These are phyloP conservation scores for Periophthalmodon schlosseri DNA, from an alignment of 2,113 vertebrate species.

Conservation along the genomic window DNA sequence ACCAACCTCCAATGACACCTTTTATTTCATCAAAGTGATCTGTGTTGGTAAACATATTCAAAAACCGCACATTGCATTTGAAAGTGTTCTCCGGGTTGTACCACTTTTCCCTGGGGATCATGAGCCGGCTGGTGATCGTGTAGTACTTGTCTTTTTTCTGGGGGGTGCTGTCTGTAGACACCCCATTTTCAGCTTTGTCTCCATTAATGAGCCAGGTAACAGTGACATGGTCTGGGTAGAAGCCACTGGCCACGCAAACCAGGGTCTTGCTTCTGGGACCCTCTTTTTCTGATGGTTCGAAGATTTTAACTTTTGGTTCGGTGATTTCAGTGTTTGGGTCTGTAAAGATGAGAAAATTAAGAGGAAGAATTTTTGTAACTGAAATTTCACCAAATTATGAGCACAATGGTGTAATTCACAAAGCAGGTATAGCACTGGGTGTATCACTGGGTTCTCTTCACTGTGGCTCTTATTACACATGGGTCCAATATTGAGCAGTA, in stretches of 20 bases:
- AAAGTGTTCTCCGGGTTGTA: slow-evolving; percentile 58
- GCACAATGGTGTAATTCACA: not conserved
- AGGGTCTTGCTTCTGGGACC: slow-evolving; percentile 73
- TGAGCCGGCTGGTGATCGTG: slow-evolving; percentile 83
- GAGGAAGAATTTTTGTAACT: not conserved
- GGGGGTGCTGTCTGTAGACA: slow-evolving; percentile 73
- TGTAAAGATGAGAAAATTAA: slow-evolving; percentile 12
- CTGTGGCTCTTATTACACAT: not conserved
- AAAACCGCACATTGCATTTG: slow-evolving; percentile 76
- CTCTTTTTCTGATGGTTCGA: slow-evolving; percentile 68
- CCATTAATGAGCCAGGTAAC: slow-evolving; percentile 76
- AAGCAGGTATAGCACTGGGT: not conserved
- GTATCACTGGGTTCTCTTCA: not conserved
- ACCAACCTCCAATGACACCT: not conserved
- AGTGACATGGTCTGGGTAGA: slow-evolving; percentile 87
- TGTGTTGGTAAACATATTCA: accelerated
- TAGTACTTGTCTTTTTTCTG: slow-evolving; percentile 13
- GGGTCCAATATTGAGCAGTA: too few species aligned
- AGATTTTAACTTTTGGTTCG: slow-evolving; percentile 68
- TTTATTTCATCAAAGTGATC: accelerated
- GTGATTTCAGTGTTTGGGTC: accelerated
- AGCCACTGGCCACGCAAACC: slow-evolving; percentile 83
- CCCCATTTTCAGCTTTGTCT: accelerated
- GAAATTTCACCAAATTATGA: not conserved
- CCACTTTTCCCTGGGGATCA: slow-evolving; percentile 70